These are phyloP conservation scores for Abrostola triplasia DNA, from an alignment of 2,888 invertebrate species.

Conservation along the genomic window DNA sequence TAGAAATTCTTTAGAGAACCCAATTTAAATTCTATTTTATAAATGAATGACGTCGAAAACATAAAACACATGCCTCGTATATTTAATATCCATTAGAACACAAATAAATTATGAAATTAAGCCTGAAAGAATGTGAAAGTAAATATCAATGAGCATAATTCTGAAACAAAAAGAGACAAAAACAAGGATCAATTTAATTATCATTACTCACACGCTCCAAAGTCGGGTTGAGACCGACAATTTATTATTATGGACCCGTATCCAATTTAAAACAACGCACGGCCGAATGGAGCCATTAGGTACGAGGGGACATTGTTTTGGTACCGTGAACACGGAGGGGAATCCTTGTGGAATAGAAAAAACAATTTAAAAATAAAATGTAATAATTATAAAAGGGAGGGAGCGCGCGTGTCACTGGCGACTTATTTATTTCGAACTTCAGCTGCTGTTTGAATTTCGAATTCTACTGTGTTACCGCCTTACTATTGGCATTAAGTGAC, in stretches of 20 bases:
- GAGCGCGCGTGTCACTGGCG: constrained; percentile 84
- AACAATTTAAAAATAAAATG: constrained; percentile 89
- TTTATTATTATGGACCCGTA: constrained; percentile 88
- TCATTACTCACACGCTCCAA: constrained; percentile 83
- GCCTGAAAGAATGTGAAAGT: constrained; percentile 39
- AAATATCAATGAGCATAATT: constrained; percentile 45
- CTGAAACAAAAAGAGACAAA: constrained; percentile 67
- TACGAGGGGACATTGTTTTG: constrained; percentile 83
- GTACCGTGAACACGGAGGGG: constrained; percentile 80
- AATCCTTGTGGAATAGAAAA: constrained; percentile 85
- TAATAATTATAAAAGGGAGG: constrained; percentile 87
- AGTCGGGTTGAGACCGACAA: constrained; percentile 86
- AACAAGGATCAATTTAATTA: constrained; percentile 85
- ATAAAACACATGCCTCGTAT: constrained; percentile 13
- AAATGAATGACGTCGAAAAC: constrained; percentile 26
- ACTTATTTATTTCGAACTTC: constrained; percentile 84
- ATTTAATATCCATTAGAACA: constrained; percentile 45
- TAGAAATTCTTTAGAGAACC: constrained; percentile 6
- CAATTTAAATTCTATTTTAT: constrained; percentile 31
- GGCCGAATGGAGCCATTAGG: constrained; percentile 81
- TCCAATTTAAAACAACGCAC: constrained; percentile 88
- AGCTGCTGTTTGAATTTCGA: constrained; percentile 83
- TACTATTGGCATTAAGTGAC: constrained; percentile 65
- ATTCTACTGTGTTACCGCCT: constrained; percentile 65
- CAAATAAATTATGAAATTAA: constrained; percentile 35